A percentile compares a stretch with the other conserved stretches of the same genome.
Evolutionary conservation across 2,888 invertebrate genomes (phyloP).

Genomic region (Thymelicus lineola): DNA sequence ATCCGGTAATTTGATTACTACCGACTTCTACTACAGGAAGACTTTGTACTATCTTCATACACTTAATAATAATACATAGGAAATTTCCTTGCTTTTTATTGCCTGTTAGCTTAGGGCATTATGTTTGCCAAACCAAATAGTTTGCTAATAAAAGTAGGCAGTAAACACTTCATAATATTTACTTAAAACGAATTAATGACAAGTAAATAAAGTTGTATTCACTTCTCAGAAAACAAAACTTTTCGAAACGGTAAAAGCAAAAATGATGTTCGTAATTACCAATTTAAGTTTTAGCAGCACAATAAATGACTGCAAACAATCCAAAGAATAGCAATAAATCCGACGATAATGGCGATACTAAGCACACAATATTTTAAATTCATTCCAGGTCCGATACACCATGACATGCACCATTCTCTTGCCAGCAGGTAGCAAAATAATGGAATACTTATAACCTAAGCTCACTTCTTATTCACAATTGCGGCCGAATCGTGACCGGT

Average conservation of each 20-base stretch:
- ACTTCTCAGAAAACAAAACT: no score
- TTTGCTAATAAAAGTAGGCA: background rate
- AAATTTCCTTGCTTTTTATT: constrained; percentile 2
- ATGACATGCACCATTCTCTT: constrained; percentile 24
- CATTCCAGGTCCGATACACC: constrained; percentile 11
- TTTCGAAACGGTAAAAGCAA: no score
- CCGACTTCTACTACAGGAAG: constrained; percentile 25
- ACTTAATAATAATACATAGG: background rate
- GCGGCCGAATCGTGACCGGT: constrained; percentile 70
- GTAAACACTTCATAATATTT: no score
- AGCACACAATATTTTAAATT: background rate
- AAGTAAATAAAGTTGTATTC: no score
- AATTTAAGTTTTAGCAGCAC: no score
- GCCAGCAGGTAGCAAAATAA: constrained; percentile 40
- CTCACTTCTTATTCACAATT: constrained; percentile 59
- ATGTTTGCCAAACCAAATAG: background rate
- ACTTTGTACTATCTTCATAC: constrained; percentile 8
- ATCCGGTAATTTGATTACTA: constrained; percentile 29
- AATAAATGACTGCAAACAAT: background rate
- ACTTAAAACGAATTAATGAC: no score
- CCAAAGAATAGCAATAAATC: background rate
- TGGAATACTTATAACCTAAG: constrained; percentile 45
- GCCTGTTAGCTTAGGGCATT: background rate
- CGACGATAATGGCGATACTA: background rate
- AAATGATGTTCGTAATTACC: no score